Percentiles rank a stretch among this genome's conserved stretches.
These are phyloP conservation scores for Heteromormyrus szaboi DNA, from an alignment of 2,797 vertebrate species.

Conservation along the genomic window DNA sequence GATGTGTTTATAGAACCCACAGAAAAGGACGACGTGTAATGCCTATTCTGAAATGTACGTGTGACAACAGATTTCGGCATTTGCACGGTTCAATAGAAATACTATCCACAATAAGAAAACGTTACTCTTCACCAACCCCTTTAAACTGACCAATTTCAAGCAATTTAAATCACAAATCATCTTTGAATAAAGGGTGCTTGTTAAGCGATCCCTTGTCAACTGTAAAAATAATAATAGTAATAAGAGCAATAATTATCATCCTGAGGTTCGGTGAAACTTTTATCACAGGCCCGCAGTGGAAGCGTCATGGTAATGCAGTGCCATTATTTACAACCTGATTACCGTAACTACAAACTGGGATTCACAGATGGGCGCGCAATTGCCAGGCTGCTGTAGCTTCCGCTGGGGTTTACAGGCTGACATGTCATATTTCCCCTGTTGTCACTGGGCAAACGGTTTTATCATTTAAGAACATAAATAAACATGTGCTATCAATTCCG, in stretches of 20 bases:
- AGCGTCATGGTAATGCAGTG: slow-evolving; percentile 69
- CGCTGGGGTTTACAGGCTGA: background rate
- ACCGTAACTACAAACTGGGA: slow-evolving; percentile 63
- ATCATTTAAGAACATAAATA: slow-evolving; percentile 9
- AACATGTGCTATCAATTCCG: background rate
- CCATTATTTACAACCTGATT: slow-evolving; percentile 69
- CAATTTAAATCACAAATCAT: slow-evolving; percentile 70
- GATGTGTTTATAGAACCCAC: slow-evolving; percentile 46
- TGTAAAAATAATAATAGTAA: slow-evolving; percentile 70
- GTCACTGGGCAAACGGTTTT: background rate
- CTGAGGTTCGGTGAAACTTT: slow-evolving; percentile 68
- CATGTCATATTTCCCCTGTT: background rate
- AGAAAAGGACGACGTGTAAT: slow-evolving; percentile 45
- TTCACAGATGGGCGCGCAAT: slow-evolving; percentile 31
- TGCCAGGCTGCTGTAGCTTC: background rate
- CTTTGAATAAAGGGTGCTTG: slow-evolving; percentile 56
- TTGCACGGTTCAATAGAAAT: slow-evolving; percentile 65
- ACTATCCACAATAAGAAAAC: slow-evolving; percentile 60
- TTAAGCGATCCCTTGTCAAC: slow-evolving; percentile 67
- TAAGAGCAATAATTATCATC: slow-evolving; percentile 76
- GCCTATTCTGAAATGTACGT: slow-evolving; percentile 43
- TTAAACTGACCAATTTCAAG: slow-evolving; percentile 69
- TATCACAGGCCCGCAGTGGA: slow-evolving; percentile 67
- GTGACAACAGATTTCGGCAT: slow-evolving; percentile 51
- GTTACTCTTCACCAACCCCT: slow-evolving; percentile 46